phyloP scores from a whole-genome alignment of 1,140 invertebrate genomes.

The Drosophila tani region DNA sequence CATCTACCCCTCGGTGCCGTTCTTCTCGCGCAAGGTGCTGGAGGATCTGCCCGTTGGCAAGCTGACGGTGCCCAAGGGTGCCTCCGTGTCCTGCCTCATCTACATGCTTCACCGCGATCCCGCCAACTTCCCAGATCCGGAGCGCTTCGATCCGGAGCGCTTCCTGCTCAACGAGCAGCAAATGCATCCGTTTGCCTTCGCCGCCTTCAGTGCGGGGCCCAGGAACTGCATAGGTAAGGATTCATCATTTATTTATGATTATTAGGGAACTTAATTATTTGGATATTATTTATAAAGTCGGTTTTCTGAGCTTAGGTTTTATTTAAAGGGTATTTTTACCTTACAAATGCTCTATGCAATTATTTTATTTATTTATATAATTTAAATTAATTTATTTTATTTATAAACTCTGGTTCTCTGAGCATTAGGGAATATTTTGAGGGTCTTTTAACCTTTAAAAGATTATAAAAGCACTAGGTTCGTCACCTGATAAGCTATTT shows the following conservation, averaged over 20 bases:
- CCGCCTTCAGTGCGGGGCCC: conserved; percentile 89
- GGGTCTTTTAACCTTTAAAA: too few relatives aligned
- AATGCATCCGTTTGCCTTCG: conserved; percentile 86
- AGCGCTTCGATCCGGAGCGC: conserved; percentile 89
- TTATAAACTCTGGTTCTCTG: too few relatives aligned
- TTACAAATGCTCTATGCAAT: too few relatives aligned
- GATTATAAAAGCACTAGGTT: background rate
- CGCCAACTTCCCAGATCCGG: conserved; percentile 88
- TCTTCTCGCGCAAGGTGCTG: conserved; percentile 87
- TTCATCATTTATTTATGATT: background rate
- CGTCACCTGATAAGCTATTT: background rate
- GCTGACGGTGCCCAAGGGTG: conserved; percentile 85
- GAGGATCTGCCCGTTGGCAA: conserved; percentile 85
- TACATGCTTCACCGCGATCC: conserved; percentile 88
- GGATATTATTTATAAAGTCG: too few relatives aligned
- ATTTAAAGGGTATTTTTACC: too few relatives aligned
- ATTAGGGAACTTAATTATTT: background rate
- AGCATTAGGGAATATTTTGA: background rate
- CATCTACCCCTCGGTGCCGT: conserved; percentile 89
- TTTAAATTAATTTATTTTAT: too few relatives aligned
- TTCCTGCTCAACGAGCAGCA: conserved; percentile 87
- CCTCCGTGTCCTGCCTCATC: conserved; percentile 84
- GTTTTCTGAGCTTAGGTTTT: too few relatives aligned
- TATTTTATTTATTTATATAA: too few relatives aligned
- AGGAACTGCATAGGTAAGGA: conserved; percentile 89